phyloP scores from a whole-genome alignment of 2,888 invertebrate species.

The Rhabditoides inermis region DNA sequence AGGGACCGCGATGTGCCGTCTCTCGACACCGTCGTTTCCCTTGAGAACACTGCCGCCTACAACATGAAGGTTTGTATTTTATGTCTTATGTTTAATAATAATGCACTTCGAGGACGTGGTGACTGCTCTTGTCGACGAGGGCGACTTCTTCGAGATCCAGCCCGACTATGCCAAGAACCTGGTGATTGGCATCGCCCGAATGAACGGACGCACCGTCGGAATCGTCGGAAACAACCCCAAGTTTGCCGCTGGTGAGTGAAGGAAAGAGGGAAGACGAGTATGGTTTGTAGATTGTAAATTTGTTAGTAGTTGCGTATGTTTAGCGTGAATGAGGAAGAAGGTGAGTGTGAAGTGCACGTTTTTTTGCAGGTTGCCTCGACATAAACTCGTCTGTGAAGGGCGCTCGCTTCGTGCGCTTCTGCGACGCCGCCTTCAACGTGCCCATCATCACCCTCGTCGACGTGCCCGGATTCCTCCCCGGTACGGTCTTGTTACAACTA shows the following conservation, averaged over 20 bases:
- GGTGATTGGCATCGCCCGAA: slow-evolving; percentile 62
- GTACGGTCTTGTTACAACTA: no score
- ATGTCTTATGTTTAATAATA: no score
- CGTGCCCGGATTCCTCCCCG: slow-evolving; percentile 66
- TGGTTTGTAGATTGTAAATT: no score
- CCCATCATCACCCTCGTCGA: slow-evolving; percentile 66
- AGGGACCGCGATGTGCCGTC: slow-evolving; percentile 60
- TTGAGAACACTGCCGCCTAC: slow-evolving; percentile 63
- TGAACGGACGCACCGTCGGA: slow-evolving; percentile 65
- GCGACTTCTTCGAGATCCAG: slow-evolving; percentile 66
- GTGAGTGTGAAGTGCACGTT: background rate
- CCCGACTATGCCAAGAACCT: slow-evolving; percentile 63
- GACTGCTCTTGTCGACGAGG: slow-evolving; percentile 63
- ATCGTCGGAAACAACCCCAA: slow-evolving; percentile 67
- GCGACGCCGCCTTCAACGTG: slow-evolving; percentile 66
- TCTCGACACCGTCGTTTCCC: slow-evolving; percentile 63
- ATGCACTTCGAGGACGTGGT: no score
- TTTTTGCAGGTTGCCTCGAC: slow-evolving; percentile 61
- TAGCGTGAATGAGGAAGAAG: background rate
- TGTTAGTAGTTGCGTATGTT: no score
- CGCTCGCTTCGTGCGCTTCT: slow-evolving; percentile 66
- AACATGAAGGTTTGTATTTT: slow-evolving; percentile 66
- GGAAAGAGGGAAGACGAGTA: no score
- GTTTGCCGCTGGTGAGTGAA: slow-evolving; percentile 61
- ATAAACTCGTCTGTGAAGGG: slow-evolving; percentile 66